Evolutionary conservation across 2,113 vertebrate genomes (phyloP), one percentile per base, ranked within the genome.

Genomic region (Paradoxurus hermaphroditus): DNA sequence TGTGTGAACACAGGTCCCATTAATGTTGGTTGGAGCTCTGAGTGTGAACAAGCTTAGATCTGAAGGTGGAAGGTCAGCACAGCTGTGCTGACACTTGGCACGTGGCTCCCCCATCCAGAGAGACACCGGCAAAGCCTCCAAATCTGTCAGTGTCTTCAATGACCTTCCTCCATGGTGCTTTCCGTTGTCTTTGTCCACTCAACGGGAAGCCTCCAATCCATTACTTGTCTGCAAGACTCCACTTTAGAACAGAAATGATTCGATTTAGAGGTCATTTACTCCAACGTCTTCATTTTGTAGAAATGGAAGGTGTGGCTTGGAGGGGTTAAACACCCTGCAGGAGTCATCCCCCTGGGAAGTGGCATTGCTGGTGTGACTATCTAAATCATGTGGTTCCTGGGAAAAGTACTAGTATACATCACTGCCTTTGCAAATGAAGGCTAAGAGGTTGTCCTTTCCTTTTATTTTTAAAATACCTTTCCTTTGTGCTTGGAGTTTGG

Each of bases 401-500:
- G 51, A 25, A 62, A 72, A 90, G 21, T 34, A 78, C 49, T 75
- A 19, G n/a, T 62, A 15, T 1, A 0, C 49, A 83, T 12, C 5
- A 56, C 6, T 75, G 19, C 36, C 59, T 95, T 96, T 95, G 73
- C 46, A 65, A 51, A 65, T 16, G 78, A 90, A 84, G 77, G 84
- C 82, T 63, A 86, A 68, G 67, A 51, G 5, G 8, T 56, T 86
- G 53, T 39, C 62, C 41, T 68, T 82, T 82, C 14, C 7, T 70
- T 90, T 75, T 75, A 5, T 72, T 59, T 95, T 86, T 49, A 18
- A 82, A 89, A 46, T 79, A 44, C 88, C 41, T 91, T 86, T 90
- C 87, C 39, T 81, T 95, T 67, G 72, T 72, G 51, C 70, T 86
- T 93, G 51, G 56, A 91, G 77, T 88, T 95, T 79, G 82, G 78